These are phyloP conservation scores for Penaeus indicus DNA, from an alignment of 1,140 invertebrate genomes.

Conservation along the genomic window DNA sequence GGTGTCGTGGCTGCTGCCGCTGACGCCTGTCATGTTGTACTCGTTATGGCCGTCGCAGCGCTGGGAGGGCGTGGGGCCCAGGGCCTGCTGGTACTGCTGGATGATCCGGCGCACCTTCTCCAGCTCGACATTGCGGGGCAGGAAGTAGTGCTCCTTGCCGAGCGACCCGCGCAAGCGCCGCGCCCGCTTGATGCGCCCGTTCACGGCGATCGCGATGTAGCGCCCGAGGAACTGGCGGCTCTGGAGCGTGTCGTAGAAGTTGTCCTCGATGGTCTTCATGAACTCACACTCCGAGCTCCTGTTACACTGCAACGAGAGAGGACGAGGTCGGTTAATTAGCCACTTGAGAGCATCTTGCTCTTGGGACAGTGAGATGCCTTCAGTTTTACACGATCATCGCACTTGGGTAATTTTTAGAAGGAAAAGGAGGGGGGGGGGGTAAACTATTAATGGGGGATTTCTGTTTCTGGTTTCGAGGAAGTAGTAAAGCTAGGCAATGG, in stretches of 20 bases:
- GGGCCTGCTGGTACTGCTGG: conserved; percentile 36
- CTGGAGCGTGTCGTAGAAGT: conserved; percentile 50
- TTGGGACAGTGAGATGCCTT: too few relatives aligned
- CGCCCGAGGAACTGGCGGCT: conserved; percentile 46
- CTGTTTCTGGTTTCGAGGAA: too few relatives aligned
- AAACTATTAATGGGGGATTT: too few relatives aligned
- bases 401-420: too few relatives aligned
- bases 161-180: conserved; percentile 36
- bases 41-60: conserved; percentile 49
- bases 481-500: too few relatives aligned
- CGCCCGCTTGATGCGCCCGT: conserved; percentile 54
- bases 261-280: conserved; percentile 37
- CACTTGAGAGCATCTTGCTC: too few relatives aligned
- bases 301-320: conserved; percentile 52
- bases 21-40: conserved; percentile 35
- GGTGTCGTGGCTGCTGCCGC: conserved; percentile 3
- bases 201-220: conserved; percentile 50
- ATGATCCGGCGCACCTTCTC: conserved; percentile 39
- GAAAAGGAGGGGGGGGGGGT: too few relatives aligned
- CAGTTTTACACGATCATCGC: too few relatives aligned
- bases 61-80: conserved; percentile 36
- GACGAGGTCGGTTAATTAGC: conserved; percentile 5
- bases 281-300: conserved; percentile 53
- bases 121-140: conserved; percentile 8
- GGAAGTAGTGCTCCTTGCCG: conserved; percentile 53